These are phyloP conservation scores for Cairina moschata DNA, from an alignment of 2,113 vertebrate species.

Conservation along the genomic window DNA sequence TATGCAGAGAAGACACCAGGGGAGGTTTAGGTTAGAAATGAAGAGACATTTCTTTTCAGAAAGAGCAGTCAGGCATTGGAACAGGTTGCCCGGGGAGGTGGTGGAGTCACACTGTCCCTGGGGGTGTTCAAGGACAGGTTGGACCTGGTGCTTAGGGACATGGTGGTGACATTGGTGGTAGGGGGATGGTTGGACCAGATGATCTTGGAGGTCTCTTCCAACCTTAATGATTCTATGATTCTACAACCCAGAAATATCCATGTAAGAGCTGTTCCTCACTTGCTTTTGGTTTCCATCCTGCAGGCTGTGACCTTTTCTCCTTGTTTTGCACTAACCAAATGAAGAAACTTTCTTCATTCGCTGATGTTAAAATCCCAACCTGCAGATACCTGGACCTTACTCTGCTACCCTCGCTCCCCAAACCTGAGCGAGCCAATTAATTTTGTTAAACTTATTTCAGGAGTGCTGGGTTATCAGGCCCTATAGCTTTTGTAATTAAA, in stretches of 20 bases:
- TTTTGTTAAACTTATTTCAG: neutral
- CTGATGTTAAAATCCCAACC: neutral
- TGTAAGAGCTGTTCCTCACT: neutral
- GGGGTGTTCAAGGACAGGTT: no score
- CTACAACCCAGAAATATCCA: neutral
- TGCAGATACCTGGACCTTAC: neutral
- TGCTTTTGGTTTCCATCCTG: neutral
- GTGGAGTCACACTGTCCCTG: no score
- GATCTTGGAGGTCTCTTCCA: no score
- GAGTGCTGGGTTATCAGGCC: neutral
- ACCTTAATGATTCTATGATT: no score
- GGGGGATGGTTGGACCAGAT: no score
- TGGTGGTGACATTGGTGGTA: no score
- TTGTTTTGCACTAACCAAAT: neutral
- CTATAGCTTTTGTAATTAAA: neutral
- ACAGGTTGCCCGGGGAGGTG: no score
- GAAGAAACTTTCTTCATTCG: neutral
- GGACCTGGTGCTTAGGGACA: no score
- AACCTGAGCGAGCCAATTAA: neutral
- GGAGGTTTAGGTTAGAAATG: no score
- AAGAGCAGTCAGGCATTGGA: no score
- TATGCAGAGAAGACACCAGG: neutral
- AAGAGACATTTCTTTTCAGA: no score
- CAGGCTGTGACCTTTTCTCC: accelerated
- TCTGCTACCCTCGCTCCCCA: neutral